These are phyloP conservation scores for Agonopterix heracliana DNA, from an alignment of 2,888 invertebrate species.

Conservation along the genomic window DNA sequence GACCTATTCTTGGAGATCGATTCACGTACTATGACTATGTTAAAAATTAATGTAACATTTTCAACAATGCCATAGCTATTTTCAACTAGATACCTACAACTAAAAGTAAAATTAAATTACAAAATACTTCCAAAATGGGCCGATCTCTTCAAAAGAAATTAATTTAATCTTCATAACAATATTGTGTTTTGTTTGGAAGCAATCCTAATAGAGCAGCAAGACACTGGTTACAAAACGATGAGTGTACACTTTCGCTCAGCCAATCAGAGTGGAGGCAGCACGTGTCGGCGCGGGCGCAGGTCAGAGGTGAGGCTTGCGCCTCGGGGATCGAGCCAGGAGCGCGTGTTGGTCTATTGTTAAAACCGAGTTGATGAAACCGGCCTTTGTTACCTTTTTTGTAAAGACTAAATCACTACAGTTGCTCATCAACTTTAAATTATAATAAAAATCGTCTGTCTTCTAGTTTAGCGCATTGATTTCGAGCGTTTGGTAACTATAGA, in stretches of 20 bases:
- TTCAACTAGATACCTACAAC: too few species aligned
- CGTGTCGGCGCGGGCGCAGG: slow-evolving; percentile 49
- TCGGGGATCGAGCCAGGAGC: slow-evolving; percentile 35
- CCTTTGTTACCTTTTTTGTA: slow-evolving; percentile 3
- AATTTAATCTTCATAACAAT: slow-evolving; percentile 21
- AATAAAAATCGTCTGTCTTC: too few species aligned
- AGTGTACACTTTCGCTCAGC: slow-evolving; percentile 49
- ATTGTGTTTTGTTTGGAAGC: slow-evolving; percentile 27
- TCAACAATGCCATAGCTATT: background rate
- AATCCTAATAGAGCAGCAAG: slow-evolving; percentile 29
- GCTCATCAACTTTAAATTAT: too few species aligned
- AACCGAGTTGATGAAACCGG: slow-evolving; percentile 36
- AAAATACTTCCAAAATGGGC: background rate
- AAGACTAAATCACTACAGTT: background rate
- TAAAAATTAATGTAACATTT: background rate
- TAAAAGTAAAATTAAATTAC: background rate
- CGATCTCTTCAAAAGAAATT: slow-evolving; percentile 12
- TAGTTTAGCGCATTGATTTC: too few species aligned
- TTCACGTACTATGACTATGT: slow-evolving; percentile 8
- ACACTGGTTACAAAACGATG: slow-evolving; percentile 48
- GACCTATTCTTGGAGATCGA: slow-evolving; percentile 10
- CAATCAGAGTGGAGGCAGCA: slow-evolving; percentile 62
- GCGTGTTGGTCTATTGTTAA: slow-evolving; percentile 43
- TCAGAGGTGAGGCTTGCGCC: slow-evolving; percentile 48
- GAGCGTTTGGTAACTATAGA: too few species aligned